Conservation (phyloP, 2,797 vertebrate genomes). For the Picus viridis region DNA sequence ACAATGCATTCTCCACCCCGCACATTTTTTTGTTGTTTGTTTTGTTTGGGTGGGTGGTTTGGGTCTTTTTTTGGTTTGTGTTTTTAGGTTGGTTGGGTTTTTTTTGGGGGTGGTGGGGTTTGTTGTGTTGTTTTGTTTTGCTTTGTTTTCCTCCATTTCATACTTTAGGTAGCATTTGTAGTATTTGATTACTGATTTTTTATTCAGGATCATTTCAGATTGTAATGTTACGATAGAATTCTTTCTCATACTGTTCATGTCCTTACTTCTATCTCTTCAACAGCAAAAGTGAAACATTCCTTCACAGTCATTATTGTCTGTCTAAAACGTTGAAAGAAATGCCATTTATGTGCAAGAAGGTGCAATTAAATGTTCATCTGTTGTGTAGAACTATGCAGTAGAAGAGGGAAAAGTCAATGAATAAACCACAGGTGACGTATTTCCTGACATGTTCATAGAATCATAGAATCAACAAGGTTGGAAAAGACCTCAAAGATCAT, state of each 20-base stretch:
- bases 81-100: background rate
- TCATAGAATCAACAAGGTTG: too few relatives aligned
- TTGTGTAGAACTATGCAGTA: background rate
- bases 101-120: too few relatives aligned
- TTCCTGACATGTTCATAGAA: background rate
- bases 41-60: background rate
- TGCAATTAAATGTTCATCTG: background rate
- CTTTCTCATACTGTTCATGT: background rate
- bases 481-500: too few relatives aligned
- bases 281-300: background rate
- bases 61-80: background rate
- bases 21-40: background rate
- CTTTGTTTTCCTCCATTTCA: background rate
- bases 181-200: slow-evolving; percentile 12
- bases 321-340: background rate
- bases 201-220: slow-evolving; percentile 5
- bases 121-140: background rate
- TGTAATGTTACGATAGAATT: background rate
- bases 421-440: background rate
- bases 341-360: background rate
- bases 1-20: background rate
- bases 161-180: background rate
- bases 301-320: background rate
- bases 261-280: background rate
- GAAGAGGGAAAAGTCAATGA: background rate